Conservation (phyloP, 2,113 vertebrate species). For the Menura novaehollandiae region DNA sequence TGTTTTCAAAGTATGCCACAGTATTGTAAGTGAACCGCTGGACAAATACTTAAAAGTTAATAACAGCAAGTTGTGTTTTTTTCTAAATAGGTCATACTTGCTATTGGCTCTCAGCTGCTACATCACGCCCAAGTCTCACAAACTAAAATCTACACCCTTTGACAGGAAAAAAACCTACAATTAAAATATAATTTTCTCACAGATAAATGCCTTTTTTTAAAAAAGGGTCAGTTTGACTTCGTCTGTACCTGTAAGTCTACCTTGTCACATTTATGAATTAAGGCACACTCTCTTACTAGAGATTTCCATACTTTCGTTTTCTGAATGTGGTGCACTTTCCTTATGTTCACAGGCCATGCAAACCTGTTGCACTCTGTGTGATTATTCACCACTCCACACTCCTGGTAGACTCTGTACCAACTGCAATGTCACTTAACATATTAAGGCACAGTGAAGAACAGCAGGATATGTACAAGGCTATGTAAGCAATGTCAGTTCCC, state of each 20-base stretch:
- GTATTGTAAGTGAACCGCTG: neutral
- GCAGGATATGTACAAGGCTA: neutral
- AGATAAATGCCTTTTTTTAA: neutral
- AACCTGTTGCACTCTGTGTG: neutral
- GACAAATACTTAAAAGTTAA: neutral
- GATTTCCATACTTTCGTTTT: neutral
- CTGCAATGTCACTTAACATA: neutral
- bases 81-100: neutral
- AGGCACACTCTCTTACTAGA: neutral
- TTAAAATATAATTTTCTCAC: neutral
- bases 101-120: neutral
- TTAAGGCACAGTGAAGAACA: neutral
- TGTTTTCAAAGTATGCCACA: neutral
- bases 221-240: neutral
- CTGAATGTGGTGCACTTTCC: neutral
- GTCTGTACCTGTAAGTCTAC: neutral
- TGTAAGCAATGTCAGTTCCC: neutral
- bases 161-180: neutral
- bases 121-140: neutral
- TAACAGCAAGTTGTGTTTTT: neutral
- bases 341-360: fast-evolving
- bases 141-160: neutral
- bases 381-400: neutral
- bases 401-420: neutral
- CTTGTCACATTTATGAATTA: neutral